Evolutionary conservation across 2,113 vertebrate species (phyloP).

Genomic region (Heliornis fulica): DNA sequence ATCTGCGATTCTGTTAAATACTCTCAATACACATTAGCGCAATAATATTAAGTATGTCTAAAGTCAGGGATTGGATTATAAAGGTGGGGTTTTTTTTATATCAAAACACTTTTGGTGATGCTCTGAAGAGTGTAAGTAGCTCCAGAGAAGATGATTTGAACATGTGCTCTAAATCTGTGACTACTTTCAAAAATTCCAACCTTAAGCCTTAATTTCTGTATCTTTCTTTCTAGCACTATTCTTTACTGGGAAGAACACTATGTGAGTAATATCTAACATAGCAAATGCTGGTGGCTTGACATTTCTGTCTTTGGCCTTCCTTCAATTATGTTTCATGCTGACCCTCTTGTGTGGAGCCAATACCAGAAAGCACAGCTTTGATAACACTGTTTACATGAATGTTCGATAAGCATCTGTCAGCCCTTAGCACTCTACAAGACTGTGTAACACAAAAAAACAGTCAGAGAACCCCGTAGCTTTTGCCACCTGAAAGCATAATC

Average conservation of each 20-base stretch:
- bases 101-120: not conserved
- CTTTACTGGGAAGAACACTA: not conserved
- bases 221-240: not conserved
- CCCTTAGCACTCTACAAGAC: slow-evolving; percentile 62
- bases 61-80: not conserved
- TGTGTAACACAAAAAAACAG: slow-evolving; percentile 63
- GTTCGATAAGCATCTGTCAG: slow-evolving; percentile 79
- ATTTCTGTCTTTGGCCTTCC: slow-evolving; percentile 43
- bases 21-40: not conserved
- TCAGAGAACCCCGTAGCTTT: slow-evolving; percentile 60
- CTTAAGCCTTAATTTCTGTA: not conserved
- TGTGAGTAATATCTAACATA: not conserved
- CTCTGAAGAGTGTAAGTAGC: not conserved
- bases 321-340: slow-evolving; percentile 69
- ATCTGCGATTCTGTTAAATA: no score
- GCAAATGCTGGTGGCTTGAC: not conserved
- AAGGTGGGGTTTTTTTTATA: not conserved
- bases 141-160: not conserved
- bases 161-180: not conserved
- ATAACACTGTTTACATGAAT: slow-evolving; percentile 74
- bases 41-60: not conserved
- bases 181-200: not conserved
- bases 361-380: slow-evolving; percentile 62
- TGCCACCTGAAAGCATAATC: slow-evolving; percentile 71
- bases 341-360: slow-evolving; percentile 52